Evolutionary conservation across 1,140 invertebrate species (phyloP).

Genomic region (Macrotrachela quadricornifera): DNA sequence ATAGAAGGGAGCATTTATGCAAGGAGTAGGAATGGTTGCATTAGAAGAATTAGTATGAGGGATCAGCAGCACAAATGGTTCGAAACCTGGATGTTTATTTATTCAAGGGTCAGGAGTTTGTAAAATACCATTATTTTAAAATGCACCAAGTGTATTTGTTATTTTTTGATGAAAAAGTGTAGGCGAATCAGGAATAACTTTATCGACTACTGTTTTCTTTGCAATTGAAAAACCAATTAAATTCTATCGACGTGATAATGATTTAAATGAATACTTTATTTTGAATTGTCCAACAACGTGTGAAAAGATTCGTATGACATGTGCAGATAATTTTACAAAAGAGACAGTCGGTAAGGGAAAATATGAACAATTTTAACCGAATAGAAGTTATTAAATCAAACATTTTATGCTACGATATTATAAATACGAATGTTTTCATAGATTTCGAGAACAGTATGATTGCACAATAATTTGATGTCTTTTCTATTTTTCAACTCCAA

Average conservation of each 20-base stretch:
- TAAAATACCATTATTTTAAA: conserved; percentile 64
- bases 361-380: no score
- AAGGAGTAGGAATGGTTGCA: conserved; percentile 68
- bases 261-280: no score
- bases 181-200: conserved; percentile 75
- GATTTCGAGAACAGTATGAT: no score
- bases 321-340: background rate
- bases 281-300: background rate
- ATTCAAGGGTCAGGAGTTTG: conserved; percentile 72
- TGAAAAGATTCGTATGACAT: background rate
- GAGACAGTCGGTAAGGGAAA: no score
- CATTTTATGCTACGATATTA: no score
- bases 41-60: conserved; percentile 61
- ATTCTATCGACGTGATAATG: no score
- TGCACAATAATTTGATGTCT: no score
- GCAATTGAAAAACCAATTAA: conserved; percentile 38
- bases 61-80: conserved; percentile 30
- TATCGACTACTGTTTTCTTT: conserved; percentile 62
- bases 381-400: no score
- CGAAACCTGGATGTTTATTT: conserved; percentile 47
- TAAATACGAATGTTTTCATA: no score
- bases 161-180: conserved; percentile 88
- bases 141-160: conserved; percentile 71
- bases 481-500: no score
- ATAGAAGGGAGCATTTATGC: conserved; percentile 77